Base-by-base conservation (phyloP, 53 echinoderm and acorn worm genomes). In the Pentamera pediparva region DNA sequence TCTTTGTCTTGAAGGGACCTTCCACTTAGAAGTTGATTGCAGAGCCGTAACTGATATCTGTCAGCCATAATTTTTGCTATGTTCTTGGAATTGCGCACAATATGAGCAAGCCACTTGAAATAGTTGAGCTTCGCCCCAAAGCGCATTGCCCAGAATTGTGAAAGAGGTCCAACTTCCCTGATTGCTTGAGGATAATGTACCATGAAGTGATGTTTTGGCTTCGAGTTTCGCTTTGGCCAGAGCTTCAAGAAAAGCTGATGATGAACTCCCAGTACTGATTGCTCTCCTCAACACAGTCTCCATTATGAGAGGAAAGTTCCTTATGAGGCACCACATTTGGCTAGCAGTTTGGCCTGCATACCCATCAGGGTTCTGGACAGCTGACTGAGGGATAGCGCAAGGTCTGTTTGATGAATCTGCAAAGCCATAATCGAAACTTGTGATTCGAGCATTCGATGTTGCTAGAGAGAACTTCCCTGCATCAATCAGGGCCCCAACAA, bases 321-420 rank as follows among this genome's bases (percentile, higher is more conserved):
- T 65, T 61, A 84, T 70, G 1, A 78, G n/a, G 32, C 84, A 84
- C 84, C 84, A 78, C 78, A 78, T 84, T 20, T 61, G 61, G 0
- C 61, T 17, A 11, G 67, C 67, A 65, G 37, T 45, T 45, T 45
- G 87, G 0, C 77, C 81, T 37, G 87, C 60, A 38, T 77, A 43
- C 28, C 72, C 71, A 62, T 82, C 82, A 3, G 82, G 77, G 56
- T 86, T 76, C 27, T 35, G 1, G 4, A 81, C 29, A 4, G 35
- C 53, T 45, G 41, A 40, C n/a, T 71, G 48, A 0, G 53, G 37
- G 38, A 81, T 65, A n/a, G 58, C 30, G 12, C 51, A 63, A 25
- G 82, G 86, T 27, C 65, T 86, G 39, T 86, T 86, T 21, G 41
- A 29, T 12, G 40, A 25, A 65, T 86, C 86, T 35, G 59, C n/a